A percentile compares a stretch with the other conserved stretches of the same genome.
phyloP scores from a whole-genome alignment of 53 echinoderm and acorn worm species.

The Luidia sarsii region DNA sequence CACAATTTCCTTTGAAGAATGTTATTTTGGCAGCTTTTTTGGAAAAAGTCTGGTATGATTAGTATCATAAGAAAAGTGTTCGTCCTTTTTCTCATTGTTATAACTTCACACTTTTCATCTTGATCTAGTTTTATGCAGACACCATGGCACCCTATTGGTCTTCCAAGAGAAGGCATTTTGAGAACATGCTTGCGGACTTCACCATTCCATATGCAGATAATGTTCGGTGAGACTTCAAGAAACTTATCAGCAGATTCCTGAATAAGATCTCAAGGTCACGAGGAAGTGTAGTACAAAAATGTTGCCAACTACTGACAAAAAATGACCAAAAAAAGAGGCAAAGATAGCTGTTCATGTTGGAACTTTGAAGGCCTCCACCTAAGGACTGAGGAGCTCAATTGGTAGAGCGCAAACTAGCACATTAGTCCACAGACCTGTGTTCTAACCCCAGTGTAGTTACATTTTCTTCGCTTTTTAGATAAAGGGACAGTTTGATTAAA shows the following conservation, averaged over 20 bases:
- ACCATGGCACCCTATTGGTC: constrained; percentile 59
- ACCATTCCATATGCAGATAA: constrained; percentile 59
- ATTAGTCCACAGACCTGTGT: too few species aligned
- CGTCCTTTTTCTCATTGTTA: not conserved
- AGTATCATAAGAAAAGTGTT: not conserved
- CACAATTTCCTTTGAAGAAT: not conserved
- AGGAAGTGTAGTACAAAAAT: too few species aligned
- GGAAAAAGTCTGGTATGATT: not conserved
- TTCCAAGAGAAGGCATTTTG: constrained; percentile 42
- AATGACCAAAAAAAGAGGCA: too few species aligned
- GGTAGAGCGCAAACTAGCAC: too few species aligned
- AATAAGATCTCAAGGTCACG: not conserved
- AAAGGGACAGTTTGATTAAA: not conserved
- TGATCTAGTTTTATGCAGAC: constrained; percentile 50
- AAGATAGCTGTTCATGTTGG: too few species aligned
- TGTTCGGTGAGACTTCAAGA: constrained; percentile 35
- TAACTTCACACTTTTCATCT: not conserved
- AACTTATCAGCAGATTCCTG: not conserved
- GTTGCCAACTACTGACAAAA: too few species aligned
- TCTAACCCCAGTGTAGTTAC: too few species aligned
- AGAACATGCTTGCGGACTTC: constrained; percentile 47
- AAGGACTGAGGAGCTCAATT: too few species aligned
- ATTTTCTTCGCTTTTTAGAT: not conserved
- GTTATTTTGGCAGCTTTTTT: not conserved
- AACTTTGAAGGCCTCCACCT: too few species aligned